Evolutionary conservation across 2,888 invertebrate genomes (phyloP).

Genomic region (Graphium colonna): DNA sequence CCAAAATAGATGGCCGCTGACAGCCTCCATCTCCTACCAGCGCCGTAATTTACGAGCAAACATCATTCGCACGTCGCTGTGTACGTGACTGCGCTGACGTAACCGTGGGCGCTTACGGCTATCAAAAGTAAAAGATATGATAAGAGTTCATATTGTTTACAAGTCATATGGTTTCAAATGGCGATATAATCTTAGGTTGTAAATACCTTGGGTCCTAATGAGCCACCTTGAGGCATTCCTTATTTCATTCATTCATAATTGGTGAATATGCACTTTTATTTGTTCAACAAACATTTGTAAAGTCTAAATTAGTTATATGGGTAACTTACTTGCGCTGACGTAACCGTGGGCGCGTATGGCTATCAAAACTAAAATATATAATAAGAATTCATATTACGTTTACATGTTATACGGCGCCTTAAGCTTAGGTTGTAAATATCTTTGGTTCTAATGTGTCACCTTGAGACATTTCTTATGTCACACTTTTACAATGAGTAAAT

Average conservation of each 20-base stretch:
- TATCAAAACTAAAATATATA: constrained; percentile 11
- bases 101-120: constrained; percentile 1
- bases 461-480: neutral
- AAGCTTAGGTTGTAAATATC: neutral
- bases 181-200: neutral
- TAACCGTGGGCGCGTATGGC: constrained; percentile 3
- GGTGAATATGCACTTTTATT: too few relatives aligned
- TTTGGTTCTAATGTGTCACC: neutral
- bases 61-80: constrained; percentile 16
- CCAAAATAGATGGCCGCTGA: constrained; percentile 6
- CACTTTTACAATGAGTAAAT: neutral
- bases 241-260: neutral
- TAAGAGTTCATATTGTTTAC: too few relatives aligned
- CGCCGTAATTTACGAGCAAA: constrained; percentile 8
- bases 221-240: neutral
- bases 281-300: too few relatives aligned
- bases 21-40: constrained; percentile 1
- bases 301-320: too few relatives aligned
- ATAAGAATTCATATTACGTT: neutral
- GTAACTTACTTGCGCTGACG: constrained; percentile 11
- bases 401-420: neutral
- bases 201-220: neutral
- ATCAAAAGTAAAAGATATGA: constrained; percentile 11
- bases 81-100: constrained; percentile 19
- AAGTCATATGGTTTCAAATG: too few relatives aligned